Evolutionary conservation across 2,888 invertebrate genomes (phyloP).

Genomic region (Eupithecia exiguata): DNA sequence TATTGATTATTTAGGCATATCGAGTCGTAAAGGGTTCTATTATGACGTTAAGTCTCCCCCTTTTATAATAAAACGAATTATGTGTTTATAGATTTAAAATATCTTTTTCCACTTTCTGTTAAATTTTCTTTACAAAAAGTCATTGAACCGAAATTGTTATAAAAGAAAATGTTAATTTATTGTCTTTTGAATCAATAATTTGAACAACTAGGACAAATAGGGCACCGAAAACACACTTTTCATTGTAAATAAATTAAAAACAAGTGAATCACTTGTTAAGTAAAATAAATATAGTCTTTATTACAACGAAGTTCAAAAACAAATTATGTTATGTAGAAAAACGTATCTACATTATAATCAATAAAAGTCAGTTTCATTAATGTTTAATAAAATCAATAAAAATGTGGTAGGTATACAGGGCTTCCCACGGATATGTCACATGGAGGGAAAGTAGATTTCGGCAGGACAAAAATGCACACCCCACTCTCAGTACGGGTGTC

Average conservation of each 20-base stretch:
- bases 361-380: too few species aligned
- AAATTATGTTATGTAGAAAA: not conserved
- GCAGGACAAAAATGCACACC: too few species aligned
- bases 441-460: too few species aligned
- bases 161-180: slow-evolving; percentile 12
- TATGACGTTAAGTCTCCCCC: too few species aligned
- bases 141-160: slow-evolving; percentile 10
- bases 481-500: too few species aligned
- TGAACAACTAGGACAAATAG: slow-evolving; percentile 23
- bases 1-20: too few species aligned
- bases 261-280: not conserved
- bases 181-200: slow-evolving; percentile 22
- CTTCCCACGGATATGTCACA: too few species aligned
- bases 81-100: not conserved
- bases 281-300: not conserved
- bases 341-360: not conserved
- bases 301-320: not conserved
- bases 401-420: too few species aligned
- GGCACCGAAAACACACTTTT: slow-evolving; percentile 21
- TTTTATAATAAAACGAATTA: too few species aligned
- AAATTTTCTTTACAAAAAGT: not conserved
- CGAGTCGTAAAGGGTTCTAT: too few species aligned
- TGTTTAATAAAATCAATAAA: too few species aligned
- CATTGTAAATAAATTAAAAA: not conserved
- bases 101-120: not conserved